Evolutionary conservation across 1,140 invertebrate genomes (phyloP).

Genomic region (Drosophila aff.): DNA sequence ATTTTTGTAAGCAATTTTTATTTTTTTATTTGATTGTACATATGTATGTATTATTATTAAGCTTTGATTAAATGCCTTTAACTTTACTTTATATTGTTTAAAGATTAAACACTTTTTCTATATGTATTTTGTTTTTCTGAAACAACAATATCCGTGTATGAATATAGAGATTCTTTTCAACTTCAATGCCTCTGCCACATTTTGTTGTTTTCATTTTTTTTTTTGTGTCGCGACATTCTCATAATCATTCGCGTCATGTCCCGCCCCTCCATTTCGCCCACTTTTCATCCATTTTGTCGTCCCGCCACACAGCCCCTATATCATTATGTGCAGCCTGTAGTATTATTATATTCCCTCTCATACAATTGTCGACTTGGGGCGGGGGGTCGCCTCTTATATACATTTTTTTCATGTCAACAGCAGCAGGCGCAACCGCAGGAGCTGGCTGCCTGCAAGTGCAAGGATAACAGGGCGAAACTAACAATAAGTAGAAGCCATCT

Average conservation of each 20-base stretch:
- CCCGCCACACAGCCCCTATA: slow-evolving; percentile 27
- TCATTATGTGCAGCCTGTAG: slow-evolving; percentile 56
- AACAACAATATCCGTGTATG: not conserved
- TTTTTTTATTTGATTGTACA: not conserved
- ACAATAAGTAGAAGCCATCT: slow-evolving; percentile 50
- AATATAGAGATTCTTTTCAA: not conserved
- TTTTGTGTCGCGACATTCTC: slow-evolving; percentile 47
- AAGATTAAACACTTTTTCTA: not conserved
- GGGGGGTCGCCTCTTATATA: slow-evolving; percentile 29
- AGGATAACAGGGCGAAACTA: slow-evolving; percentile 58
- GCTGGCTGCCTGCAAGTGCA: slow-evolving; percentile 59
- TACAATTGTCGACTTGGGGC: slow-evolving; percentile 63
- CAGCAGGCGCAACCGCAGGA: slow-evolving; percentile 49
- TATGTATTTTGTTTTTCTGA: not conserved
- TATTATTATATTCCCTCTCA: slow-evolving; percentile 63
- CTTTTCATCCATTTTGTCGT: slow-evolving; percentile 8
- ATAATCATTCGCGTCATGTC: slow-evolving; percentile 48
- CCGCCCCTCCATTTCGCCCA: not conserved
- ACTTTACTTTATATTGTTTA: not conserved
- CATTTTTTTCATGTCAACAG: slow-evolving; percentile 66
- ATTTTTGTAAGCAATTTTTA: too few species aligned
- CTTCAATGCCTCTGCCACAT: slow-evolving; percentile 25
- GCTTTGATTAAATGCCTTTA: not conserved
- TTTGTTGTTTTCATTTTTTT: slow-evolving; percentile 31
- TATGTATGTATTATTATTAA: too few species aligned